A percentile compares a stretch with the other conserved stretches of the same genome.
Conservation (phyloP, 2,113 vertebrate genomes). For the Gila orcuttii region DNA sequence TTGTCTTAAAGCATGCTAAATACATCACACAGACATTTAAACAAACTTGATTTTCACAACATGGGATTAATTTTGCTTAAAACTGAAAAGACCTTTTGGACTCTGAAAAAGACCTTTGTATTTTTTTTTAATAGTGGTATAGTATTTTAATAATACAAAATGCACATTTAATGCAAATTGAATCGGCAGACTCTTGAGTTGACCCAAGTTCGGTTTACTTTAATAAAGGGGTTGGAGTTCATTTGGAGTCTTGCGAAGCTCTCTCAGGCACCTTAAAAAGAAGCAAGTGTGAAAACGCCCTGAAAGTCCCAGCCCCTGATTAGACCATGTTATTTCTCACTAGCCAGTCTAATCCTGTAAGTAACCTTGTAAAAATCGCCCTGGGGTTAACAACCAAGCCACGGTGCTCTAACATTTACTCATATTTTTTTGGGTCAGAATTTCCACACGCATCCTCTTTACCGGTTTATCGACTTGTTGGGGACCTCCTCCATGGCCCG, state of each 20-base stretch:
- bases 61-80: too few relatives aligned
- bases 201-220: not conserved
- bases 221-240: not conserved
- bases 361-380: constrained; percentile 51
- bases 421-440: constrained; percentile 39
- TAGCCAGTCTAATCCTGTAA: constrained; percentile 55
- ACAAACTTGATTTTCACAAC: too few relatives aligned
- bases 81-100: not conserved
- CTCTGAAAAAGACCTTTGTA: too few relatives aligned
- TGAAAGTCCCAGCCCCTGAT: constrained; percentile 48
- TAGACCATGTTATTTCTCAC: constrained; percentile 48
- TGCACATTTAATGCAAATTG: not conserved
- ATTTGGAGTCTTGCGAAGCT: not conserved
- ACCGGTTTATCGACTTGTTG: constrained; percentile 50
- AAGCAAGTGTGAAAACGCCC: constrained; percentile 15
- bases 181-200: not conserved
- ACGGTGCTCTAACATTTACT: constrained; percentile 41
- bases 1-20: too few relatives aligned
- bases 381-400: constrained; percentile 42
- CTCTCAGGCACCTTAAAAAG: not conserved
- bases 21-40: too few relatives aligned
- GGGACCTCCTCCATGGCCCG: constrained; percentile 50
- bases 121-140: not conserved
- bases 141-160: not conserved
- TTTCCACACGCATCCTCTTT: constrained; percentile 45